Conservation (phyloP, 2,113 vertebrate genomes). For the Gobius niger region DNA sequence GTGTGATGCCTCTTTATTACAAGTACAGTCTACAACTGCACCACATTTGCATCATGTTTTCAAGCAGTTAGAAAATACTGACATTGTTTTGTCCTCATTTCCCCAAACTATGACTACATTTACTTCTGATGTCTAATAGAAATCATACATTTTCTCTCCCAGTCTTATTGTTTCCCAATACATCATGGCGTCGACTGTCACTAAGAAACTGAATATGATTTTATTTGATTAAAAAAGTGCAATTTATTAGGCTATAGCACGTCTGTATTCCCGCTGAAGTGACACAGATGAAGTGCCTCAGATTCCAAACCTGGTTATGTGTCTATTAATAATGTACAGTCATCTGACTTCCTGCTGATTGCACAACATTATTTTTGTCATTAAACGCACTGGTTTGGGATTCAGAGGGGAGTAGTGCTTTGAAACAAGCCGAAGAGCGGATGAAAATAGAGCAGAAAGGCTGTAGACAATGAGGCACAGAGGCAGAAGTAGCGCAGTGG, state of each 20-base stretch:
- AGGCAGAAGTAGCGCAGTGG: conserved; percentile 11
- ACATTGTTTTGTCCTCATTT: neutral
- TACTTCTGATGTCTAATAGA: neutral
- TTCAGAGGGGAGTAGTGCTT: conserved; percentile 37
- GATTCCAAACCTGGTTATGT: neutral
- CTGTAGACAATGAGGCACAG: conserved; percentile 23
- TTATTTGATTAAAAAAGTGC: no score
- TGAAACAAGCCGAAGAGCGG: conserved; percentile 32
- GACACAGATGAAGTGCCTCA: neutral
- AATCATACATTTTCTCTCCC: neutral
- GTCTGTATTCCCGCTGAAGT: no score
- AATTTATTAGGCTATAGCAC: neutral
- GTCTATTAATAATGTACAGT: conserved; percentile 1
- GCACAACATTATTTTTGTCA: neutral
- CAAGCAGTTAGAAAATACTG: no score
- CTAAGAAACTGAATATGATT: no score
- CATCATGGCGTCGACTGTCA: neutral
- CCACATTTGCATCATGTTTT: no score
- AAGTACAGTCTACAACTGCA: no score
- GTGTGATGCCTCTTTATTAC: no score
- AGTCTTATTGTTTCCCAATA: neutral
- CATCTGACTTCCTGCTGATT: neutral
- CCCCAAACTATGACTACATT: neutral
- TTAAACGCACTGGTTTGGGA: conserved; percentile 49
- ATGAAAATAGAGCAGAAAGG: conserved; percentile 28